Base-by-base conservation (phyloP, 2,797 vertebrate genomes). In the Adrianichthys oophorus region DNA sequence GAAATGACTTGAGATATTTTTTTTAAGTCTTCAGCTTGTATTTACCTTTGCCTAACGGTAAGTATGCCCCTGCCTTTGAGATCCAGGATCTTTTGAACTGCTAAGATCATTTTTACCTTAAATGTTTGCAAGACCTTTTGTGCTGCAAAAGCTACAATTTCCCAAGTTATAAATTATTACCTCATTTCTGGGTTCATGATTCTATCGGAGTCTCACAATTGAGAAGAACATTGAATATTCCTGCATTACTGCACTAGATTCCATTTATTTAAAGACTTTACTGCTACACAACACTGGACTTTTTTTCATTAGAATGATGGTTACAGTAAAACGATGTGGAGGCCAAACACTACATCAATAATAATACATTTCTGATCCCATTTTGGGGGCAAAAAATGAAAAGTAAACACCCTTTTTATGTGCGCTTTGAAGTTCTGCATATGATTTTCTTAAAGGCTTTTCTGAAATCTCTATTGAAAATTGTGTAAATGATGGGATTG, bases 401-500 rank as follows among this genome's bases (percentile, higher is more conserved):
- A 42, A 16, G 45, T 37, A 44, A 29, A 41, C 1, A 14, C 1
- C 2, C 1, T 19, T 21, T 59, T 17, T 57, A 89, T 42, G 85
- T 84, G 58, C 88, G 85, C 62, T 80, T 86, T 16, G 83, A 66
- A 53, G 85, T 91, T 52, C 83, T 87, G 74, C 90, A 94, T 50
- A 94, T 80, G 12, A 94, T 94, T 79, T 93, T 94, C 78, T 91
- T 93, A 71, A 94, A 94, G 1, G 93, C 89, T 80, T 90, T 93
- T 56, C 93, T 87, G 74, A 94, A 94, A 78, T 94, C 93, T 66
- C 92, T 88, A 79, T 94, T 94, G 65, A 94, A 94, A 59, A 94
- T 92, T 0, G 93, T 94, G 74, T 94, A 94, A 46, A 94, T 94
- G 1, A 94, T 93, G 17, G 93, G 93, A 68, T 94, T 94, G 40